Evolutionary conservation across 2,888 invertebrate species (phyloP).

Genomic region (Xestoiulus laeticollis): DNA sequence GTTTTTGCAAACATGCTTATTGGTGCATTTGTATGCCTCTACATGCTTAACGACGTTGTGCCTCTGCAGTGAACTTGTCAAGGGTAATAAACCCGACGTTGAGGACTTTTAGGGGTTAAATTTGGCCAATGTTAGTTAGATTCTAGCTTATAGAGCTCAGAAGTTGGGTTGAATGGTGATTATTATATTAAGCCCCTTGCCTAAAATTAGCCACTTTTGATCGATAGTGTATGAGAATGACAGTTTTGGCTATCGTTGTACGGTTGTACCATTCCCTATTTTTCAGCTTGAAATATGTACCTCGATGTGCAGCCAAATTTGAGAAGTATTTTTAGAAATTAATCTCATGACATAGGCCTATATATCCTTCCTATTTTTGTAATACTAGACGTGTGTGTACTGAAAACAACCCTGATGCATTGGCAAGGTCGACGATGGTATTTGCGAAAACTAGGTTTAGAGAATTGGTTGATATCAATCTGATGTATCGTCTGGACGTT

Average conservation of each 20-base stretch:
- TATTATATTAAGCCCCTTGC: neutral
- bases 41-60: too few species aligned
- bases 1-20: neutral
- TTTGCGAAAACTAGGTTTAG: neutral
- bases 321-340: neutral
- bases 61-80: neutral
- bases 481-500: neutral
- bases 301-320: slow-evolving; percentile 6
- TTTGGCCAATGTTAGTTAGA: neutral
- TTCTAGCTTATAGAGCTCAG: neutral
- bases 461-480: slow-evolving; percentile 7
- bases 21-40: neutral
- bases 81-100: neutral
- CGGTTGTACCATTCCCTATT: neutral
- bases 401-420: neutral
- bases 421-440: neutral
- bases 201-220: neutral
- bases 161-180: neutral
- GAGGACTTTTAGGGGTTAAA: slow-evolving; percentile 26
- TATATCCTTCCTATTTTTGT: slow-evolving; percentile 4
- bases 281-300: neutral
- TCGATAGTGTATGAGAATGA: neutral
- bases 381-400: neutral
- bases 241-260: neutral
- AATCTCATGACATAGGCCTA: neutral